A percentile compares a stretch with the other conserved stretches of the same genome.
Conservation (phyloP, 2,113 vertebrate species). For the Eulemur macaco region DNA sequence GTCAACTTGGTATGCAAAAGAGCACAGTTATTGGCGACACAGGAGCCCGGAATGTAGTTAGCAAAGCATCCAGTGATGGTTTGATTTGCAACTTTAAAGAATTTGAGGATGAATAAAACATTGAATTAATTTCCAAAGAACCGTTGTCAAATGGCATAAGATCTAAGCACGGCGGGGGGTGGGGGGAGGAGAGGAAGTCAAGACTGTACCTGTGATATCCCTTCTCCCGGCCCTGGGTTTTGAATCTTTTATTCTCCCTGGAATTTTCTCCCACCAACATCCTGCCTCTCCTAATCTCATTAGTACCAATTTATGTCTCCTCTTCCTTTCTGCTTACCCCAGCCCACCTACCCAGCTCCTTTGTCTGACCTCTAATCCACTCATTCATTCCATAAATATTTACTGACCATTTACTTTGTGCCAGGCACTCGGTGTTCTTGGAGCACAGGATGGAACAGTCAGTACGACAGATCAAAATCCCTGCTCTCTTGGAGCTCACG, state of each 20-base stretch:
- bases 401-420: neutral
- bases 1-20: conserved; percentile 85
- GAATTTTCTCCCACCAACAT: neutral
- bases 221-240: neutral
- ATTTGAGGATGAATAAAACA: conserved; percentile 87
- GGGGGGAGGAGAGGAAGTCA: neutral
- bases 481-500: neutral
- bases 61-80: conserved; percentile 79
- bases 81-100: conserved; percentile 86
- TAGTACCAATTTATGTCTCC: neutral
- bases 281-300: neutral
- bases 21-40: conserved; percentile 79
- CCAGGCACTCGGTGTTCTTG: neutral
- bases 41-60: conserved; percentile 76
- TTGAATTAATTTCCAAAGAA: conserved; percentile 84
- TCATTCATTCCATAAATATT: neutral
- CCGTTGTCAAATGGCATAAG: conserved; percentile 78
- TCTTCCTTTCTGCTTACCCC: neutral
- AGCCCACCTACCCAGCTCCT: neutral
- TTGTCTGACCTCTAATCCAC: neutral
- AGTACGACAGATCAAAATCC: too few species aligned
- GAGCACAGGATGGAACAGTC: neutral
- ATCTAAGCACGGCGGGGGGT: conserved; percentile 44
- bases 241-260: neutral
- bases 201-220: neutral